Conservation (phyloP, 1,140 invertebrate genomes). For the Anastatus disparis region DNA sequence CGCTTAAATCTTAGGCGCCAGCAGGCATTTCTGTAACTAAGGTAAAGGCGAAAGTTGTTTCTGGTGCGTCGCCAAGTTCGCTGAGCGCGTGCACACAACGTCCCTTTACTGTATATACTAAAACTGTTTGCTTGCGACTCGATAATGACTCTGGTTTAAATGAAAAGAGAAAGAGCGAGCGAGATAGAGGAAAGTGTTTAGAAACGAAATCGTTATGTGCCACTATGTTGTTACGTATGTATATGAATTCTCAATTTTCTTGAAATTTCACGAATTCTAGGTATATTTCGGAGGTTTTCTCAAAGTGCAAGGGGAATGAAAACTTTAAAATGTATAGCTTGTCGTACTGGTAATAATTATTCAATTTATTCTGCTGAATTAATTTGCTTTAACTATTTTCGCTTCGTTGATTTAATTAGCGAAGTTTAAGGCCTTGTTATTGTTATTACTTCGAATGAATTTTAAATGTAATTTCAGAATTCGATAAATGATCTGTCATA, state of each 20-base stretch:
- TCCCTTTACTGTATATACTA: too few relatives aligned
- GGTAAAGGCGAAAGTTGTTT: slow-evolving; percentile 29
- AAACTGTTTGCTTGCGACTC: neutral
- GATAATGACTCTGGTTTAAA: slow-evolving; percentile 16
- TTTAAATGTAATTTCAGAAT: too few relatives aligned
- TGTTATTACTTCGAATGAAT: neutral
- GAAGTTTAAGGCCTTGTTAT: neutral
- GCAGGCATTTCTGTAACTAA: neutral
- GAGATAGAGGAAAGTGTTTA: neutral
- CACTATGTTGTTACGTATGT: too few relatives aligned
- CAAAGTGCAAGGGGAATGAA: too few relatives aligned
- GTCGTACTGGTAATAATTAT: neutral
- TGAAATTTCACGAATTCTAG: neutral
- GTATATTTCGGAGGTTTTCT: neutral
- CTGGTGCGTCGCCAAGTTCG: slow-evolving; percentile 37
- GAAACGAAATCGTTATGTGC: too few relatives aligned
- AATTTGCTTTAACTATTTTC: neutral
- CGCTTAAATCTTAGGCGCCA: neutral
- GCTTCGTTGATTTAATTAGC: neutral
- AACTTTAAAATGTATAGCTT: neutral
- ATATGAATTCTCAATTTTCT: slow-evolving; percentile 1
- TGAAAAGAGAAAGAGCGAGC: neutral
- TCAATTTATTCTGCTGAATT: neutral
- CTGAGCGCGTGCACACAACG: neutral
- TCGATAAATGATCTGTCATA: too few relatives aligned